Percentiles rank a stretch among this genome's conserved stretches.
Evolutionary conservation across 2,113 vertebrate species (phyloP).

Genomic region (Grantiella picta): DNA sequence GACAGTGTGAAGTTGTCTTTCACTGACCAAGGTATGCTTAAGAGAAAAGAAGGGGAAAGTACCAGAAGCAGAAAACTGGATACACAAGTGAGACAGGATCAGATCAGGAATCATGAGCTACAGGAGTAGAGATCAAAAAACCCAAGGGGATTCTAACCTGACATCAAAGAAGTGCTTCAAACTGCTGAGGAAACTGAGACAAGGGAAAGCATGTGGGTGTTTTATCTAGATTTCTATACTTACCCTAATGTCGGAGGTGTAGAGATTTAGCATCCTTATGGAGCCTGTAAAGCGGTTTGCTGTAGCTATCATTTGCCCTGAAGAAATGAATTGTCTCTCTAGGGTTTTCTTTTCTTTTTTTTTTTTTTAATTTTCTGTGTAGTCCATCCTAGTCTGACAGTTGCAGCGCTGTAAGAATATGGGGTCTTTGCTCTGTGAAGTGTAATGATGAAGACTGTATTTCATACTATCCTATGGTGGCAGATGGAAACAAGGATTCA

Average conservation of each 20-base stretch:
- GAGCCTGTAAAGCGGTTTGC: background rate
- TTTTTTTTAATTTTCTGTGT: background rate
- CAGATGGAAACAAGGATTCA: background rate
- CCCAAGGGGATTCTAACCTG: background rate
- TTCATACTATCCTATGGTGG: background rate
- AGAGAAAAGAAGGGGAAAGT: background rate
- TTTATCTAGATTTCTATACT: constrained; percentile 20
- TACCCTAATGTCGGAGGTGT: background rate
- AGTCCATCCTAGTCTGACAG: background rate
- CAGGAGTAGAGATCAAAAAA: constrained; percentile 21
- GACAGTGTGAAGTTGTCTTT: background rate
- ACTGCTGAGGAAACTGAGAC: constrained; percentile 34
- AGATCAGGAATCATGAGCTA: constrained; percentile 9
- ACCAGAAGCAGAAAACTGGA: constrained; percentile 26
- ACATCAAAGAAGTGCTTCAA: constrained; percentile 48
- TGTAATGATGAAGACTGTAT: background rate
- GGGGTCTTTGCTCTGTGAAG: background rate
- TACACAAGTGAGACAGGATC: background rate
- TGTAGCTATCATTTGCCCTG: background rate
- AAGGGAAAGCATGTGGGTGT: constrained; percentile 37
- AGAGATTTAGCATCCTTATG: background rate
- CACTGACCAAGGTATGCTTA: background rate
- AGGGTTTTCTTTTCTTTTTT: background rate
- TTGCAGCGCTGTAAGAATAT: background rate
- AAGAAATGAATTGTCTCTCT: background rate